These are phyloP conservation scores for Blennius ocellaris DNA, from an alignment of 2,113 vertebrate species.

Conservation along the genomic window DNA sequence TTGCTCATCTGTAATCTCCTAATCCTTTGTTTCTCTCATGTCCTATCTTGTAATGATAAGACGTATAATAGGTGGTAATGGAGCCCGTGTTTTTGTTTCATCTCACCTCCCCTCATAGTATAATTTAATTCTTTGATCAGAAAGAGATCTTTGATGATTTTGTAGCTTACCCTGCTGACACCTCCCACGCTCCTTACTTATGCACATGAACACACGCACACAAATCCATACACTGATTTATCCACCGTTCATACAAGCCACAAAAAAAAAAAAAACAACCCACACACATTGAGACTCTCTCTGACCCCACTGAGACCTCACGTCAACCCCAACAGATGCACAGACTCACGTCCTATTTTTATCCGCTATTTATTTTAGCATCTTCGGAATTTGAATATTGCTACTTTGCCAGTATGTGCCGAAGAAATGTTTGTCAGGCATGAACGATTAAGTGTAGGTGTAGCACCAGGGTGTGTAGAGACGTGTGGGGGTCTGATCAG, in stretches of 20 bases:
- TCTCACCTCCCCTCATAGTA: too few relatives aligned
- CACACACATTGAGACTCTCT: background rate
- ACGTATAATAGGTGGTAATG: too few relatives aligned
- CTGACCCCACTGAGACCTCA: background rate
- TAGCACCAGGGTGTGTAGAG: conserved; percentile 30
- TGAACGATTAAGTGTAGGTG: conserved; percentile 31
- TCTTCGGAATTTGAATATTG: background rate
- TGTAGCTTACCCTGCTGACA: conserved; percentile 48
- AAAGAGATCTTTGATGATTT: conserved; percentile 35
- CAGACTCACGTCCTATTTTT: conserved; percentile 10
- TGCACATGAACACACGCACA: too few relatives aligned
- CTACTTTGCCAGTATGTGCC: background rate
- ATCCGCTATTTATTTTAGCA: background rate
- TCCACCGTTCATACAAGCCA: background rate
- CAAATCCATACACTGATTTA: background rate
- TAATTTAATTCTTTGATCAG: conserved; percentile 34
- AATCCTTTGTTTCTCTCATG: background rate
- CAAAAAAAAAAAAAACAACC: background rate
- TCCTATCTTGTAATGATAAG: background rate
- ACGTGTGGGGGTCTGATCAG: conserved; percentile 59
- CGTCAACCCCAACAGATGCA: background rate
- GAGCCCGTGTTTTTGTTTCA: too few relatives aligned
- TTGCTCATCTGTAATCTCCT: too few relatives aligned
- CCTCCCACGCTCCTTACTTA: conserved; percentile 54
- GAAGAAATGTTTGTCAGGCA: conserved; percentile 21